Conservation (phyloP, 2,888 invertebrate genomes). For the Lasioglossum calceatum region DNA sequence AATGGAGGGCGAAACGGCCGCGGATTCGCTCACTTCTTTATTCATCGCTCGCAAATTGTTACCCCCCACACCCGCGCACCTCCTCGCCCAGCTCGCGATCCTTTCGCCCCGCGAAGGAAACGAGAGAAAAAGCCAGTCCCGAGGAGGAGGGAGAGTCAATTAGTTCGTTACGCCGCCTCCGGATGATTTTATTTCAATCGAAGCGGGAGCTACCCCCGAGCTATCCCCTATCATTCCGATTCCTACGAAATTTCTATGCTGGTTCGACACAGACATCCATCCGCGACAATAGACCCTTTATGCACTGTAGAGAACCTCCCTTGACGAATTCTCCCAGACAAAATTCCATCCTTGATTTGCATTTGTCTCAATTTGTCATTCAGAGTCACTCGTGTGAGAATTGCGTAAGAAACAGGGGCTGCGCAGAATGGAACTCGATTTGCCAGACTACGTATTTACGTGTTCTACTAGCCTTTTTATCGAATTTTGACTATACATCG, state of each 20-base stretch:
- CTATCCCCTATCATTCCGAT: background rate
- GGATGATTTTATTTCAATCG: conserved; percentile 63
- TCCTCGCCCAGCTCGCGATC: background rate
- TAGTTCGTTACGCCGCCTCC: conserved; percentile 65
- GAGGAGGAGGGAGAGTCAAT: conserved; percentile 54
- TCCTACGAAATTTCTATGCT: conserved; percentile 26
- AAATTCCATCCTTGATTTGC: background rate
- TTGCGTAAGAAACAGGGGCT: background rate
- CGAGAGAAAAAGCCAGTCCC: background rate
- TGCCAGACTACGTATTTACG: background rate
- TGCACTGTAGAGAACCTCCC: background rate
- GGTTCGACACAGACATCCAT: background rate
- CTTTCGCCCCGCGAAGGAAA: background rate
- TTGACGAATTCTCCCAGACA: background rate
- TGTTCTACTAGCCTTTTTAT: background rate
- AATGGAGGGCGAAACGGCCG: conserved; percentile 58
- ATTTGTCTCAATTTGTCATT: background rate
- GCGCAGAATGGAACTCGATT: background rate
- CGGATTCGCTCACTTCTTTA: conserved; percentile 71
- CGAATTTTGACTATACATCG: background rate
- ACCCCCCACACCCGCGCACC: conserved; percentile 21
- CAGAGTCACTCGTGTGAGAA: background rate
- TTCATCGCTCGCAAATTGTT: conserved; percentile 75
- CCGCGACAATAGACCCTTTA: background rate
- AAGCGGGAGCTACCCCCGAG: background rate